These are phyloP conservation scores for Tapirus indicus DNA, from an alignment of 2,797 vertebrate genomes.

Conservation along the genomic window DNA sequence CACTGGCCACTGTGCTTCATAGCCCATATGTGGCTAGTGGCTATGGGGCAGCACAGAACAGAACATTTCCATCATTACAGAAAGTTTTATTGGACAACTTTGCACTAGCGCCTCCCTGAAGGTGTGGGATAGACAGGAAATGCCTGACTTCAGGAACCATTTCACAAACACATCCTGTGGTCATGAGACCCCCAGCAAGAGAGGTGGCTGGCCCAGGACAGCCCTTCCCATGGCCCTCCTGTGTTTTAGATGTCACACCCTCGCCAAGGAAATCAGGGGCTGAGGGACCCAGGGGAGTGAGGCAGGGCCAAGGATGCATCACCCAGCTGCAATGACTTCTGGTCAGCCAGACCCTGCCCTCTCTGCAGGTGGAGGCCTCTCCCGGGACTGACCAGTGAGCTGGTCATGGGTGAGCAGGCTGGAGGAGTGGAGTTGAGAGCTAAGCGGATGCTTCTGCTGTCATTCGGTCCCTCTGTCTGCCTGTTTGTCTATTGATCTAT, in stretches of 20 bases:
- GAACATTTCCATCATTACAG: neutral
- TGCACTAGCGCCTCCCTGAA: neutral
- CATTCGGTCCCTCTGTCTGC: neutral
- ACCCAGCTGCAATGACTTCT: neutral
- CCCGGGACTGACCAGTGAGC: neutral
- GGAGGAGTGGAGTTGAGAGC: neutral
- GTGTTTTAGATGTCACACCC: neutral
- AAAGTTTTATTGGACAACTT: neutral
- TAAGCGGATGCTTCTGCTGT: neutral
- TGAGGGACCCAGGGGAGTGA: neutral
- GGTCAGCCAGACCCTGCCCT: neutral
- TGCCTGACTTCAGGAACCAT: slow-evolving; percentile 7
- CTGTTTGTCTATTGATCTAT: neutral
- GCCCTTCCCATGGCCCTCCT: neutral
- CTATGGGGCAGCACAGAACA: neutral
- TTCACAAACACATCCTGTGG: neutral
- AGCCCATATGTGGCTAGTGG: neutral
- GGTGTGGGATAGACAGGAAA: neutral
- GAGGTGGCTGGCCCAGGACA: neutral
- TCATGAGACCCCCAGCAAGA: neutral
- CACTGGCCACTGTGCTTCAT: neutral
- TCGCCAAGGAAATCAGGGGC: neutral
- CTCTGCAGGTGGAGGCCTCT: neutral
- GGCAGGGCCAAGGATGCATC: neutral
- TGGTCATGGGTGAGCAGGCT: neutral